Conservation (phyloP, 2,797 vertebrate genomes). For the Triplophysa bombifrons region DNA sequence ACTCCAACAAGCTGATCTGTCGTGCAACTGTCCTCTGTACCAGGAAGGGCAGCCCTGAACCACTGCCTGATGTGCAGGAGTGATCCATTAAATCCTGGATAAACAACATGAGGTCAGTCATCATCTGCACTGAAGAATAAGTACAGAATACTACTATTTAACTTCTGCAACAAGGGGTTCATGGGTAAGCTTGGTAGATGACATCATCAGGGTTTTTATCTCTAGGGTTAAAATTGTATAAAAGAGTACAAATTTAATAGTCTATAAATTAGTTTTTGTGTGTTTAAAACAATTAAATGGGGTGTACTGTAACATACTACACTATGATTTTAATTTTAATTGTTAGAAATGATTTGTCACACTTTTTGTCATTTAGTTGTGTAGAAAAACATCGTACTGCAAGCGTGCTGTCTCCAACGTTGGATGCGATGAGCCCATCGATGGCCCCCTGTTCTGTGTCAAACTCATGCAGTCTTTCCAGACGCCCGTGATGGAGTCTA, state of each 20-base stretch:
- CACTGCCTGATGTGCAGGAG: conserved; percentile 82
- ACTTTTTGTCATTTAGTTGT: neutral
- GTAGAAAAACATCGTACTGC: conserved; percentile 65
- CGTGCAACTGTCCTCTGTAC: conserved; percentile 84
- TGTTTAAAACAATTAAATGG: too few species aligned
- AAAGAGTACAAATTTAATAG: too few species aligned
- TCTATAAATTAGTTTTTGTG: neutral
- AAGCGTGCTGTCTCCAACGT: conserved; percentile 80
- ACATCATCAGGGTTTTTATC: too few species aligned
- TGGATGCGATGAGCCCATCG: conserved; percentile 81
- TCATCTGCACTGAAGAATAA: neutral
- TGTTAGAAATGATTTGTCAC: neutral
- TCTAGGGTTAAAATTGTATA: too few species aligned
- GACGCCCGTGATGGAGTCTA: conserved; percentile 73
- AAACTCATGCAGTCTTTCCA: conserved; percentile 75
- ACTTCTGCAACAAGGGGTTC: neutral
- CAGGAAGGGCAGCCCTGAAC: conserved; percentile 83
- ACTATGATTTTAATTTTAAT: neutral
- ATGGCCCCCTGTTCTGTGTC: conserved; percentile 77
- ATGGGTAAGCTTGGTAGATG: neutral
- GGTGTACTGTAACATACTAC: neutral
- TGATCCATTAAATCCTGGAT: conserved; percentile 80
- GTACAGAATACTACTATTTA: neutral
- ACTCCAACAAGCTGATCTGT: conserved; percentile 84
- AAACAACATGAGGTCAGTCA: conserved; percentile 16